Evolutionary conservation across 2,888 invertebrate species (phyloP).

Genomic region (Xylota sylvarum): DNA sequence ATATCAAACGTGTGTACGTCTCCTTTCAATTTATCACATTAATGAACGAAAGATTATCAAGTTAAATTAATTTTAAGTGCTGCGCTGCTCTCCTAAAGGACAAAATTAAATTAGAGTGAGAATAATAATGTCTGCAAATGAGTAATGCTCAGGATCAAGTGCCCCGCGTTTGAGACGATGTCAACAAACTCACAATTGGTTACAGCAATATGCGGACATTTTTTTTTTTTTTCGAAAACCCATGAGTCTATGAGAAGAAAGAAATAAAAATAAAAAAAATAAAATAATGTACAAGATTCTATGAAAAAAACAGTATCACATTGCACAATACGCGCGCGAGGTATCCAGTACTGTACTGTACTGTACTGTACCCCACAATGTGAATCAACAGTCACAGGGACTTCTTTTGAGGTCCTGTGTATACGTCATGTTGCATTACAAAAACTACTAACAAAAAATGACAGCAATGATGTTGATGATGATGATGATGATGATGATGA

Average conservation of each 20-base stretch:
- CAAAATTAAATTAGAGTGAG: constrained; percentile 68
- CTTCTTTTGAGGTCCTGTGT: constrained; percentile 45
- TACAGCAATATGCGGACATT: constrained; percentile 40
- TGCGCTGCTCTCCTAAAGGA: constrained; percentile 28
- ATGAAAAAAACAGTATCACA: constrained; percentile 50
- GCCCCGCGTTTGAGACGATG: constrained; percentile 73
- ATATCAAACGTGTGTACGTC: constrained; percentile 18
- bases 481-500: constrained; percentile 45
- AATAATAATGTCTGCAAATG: constrained; percentile 74
- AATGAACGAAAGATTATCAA: constrained; percentile 71
- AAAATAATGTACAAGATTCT: constrained; percentile 27
- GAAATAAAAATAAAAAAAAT: constrained; percentile 6
- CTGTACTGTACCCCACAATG: constrained; percentile 13
- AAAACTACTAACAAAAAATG: constrained; percentile 72
- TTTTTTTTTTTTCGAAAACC: background rate
- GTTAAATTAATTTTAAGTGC: constrained; percentile 73
- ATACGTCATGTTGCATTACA: constrained; percentile 53
- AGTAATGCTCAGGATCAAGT: constrained; percentile 74
- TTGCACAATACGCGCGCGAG: constrained; percentile 37
- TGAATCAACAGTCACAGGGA: constrained; percentile 53
- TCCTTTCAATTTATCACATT: constrained; percentile 54
- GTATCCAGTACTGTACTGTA: background rate
- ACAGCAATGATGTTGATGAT: constrained; percentile 58
- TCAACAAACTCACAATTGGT: constrained; percentile 76
- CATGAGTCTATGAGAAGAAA: constrained; percentile 4